A percentile compares a stretch with the other conserved stretches of the same genome.
Evolutionary conservation across 2,888 invertebrate species (phyloP).

Genomic region (Tipula lateralis): DNA sequence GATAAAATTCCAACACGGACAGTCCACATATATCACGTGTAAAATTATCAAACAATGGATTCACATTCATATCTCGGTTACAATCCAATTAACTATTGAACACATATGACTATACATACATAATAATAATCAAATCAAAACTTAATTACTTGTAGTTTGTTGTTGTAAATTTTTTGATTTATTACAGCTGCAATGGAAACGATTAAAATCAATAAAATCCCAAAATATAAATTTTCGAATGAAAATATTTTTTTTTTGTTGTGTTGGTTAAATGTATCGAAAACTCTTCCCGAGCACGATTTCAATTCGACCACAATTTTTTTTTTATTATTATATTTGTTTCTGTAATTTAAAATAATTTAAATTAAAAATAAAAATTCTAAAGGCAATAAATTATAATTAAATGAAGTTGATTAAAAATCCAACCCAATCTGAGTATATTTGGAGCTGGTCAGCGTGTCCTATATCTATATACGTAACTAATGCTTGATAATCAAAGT

Average conservation of each 20-base stretch:
- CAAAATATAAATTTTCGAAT: not conserved
- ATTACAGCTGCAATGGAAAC: not conserved
- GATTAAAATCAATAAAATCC: not conserved
- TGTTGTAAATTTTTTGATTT: not conserved
- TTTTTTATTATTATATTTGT: not conserved
- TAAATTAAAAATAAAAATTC: not conserved
- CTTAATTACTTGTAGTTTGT: not conserved
- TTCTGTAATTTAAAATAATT: not conserved
- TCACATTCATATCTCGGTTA: not conserved
- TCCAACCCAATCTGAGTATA: not conserved
- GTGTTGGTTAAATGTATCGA: not conserved
- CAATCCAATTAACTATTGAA: not conserved
- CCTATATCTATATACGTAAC: not conserved
- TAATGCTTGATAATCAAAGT: not conserved
- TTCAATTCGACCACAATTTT: not conserved
- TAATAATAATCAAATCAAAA: not conserved
- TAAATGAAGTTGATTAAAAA: not conserved
- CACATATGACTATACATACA: not conserved
- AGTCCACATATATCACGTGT: no score
- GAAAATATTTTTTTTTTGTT: not conserved
- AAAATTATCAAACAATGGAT: no score
- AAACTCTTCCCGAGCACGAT: not conserved
- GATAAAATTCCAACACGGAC: no score
- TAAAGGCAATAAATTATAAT: not conserved
- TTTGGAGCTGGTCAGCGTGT: not conserved